Evolutionary conservation across 2,888 invertebrate species (phyloP), one percentile per base, ranked within the genome.

Genomic region (Drosophila monieri): DNA sequence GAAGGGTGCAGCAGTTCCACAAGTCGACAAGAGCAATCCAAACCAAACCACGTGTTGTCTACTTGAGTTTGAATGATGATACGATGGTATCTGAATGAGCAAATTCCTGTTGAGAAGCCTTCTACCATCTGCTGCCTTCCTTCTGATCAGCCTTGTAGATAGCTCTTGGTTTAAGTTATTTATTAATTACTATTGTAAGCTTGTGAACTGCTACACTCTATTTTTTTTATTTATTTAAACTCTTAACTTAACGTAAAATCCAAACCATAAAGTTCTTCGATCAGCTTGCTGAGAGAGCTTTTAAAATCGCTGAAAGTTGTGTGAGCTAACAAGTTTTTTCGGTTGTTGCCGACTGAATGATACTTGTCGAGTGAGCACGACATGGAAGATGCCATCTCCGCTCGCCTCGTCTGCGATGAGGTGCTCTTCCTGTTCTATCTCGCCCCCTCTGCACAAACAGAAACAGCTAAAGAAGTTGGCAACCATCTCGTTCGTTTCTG

Each of bases 261-360:
- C 47, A 74, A 77, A 76, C 64, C 51, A 77, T 80, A 91, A 91
- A 91, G 91, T 89, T 94, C 95, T 95, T 95, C 94, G 93, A 94
- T 95, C 94, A 90, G 90, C 87, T 74, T 90, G 89, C 92, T 94
- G 94, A 93, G 95, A 95, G 95, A 93, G 94, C 93, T 91, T 90
- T 88, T 80, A 78, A 89, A 89, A 90, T 76, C 80, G 57, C 54
- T 69, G 47, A 58, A 80, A 69, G 90, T 91, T 88, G 90, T 92
- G 91, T 92, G 90, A 92, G 91, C 92, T 80, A 66, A 56, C 59
- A 75, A 56, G 49, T 44, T 54, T 44, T 54, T 56, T 79, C 66
- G 64, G 23, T 66, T 10, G 39, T 21, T 55, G 15, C 51, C 62
- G 68, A 64, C 47, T 54, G 51, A 32, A 68, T 6, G 32, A 10